Evolutionary conservation across 2,888 invertebrate species (phyloP).

Genomic region (Lepidochrysops patricia): DNA sequence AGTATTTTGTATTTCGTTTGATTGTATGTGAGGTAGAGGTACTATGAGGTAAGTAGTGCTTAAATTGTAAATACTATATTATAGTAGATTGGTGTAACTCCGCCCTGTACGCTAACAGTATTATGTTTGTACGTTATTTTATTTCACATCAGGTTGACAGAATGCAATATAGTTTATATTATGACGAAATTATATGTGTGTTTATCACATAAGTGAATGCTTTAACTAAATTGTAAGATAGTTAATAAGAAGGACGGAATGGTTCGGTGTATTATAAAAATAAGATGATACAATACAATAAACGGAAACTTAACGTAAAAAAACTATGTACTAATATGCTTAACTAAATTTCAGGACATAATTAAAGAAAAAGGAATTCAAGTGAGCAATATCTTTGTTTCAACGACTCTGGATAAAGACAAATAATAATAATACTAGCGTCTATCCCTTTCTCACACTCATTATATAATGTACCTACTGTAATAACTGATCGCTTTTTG

Average conservation of each 20-base stretch:
- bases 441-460: too few relatives aligned
- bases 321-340: background rate
- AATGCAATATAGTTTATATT: constrained; percentile 20
- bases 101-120: constrained; percentile 39
- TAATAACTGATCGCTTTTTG: too few relatives aligned
- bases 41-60: constrained; percentile 56
- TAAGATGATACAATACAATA: background rate
- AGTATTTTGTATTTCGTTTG: background rate
- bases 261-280: background rate
- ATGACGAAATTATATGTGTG: constrained; percentile 37
- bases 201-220: constrained; percentile 57
- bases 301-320: background rate
- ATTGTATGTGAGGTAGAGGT: background rate
- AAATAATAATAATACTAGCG: too few relatives aligned
- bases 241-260: constrained; percentile 39
- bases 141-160: constrained; percentile 10
- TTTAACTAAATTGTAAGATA: constrained; percentile 71
- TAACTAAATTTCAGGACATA: background rate
- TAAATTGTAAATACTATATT: constrained; percentile 60
- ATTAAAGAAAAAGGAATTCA: too few relatives aligned
- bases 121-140: constrained; percentile 32
- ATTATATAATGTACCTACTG: too few relatives aligned
- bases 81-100: constrained; percentile 62
- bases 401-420: too few relatives aligned
- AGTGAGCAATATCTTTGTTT: too few relatives aligned